Evolutionary conservation across 1,140 invertebrate species (phyloP).

Genomic region (Drosophila setifemur): DNA sequence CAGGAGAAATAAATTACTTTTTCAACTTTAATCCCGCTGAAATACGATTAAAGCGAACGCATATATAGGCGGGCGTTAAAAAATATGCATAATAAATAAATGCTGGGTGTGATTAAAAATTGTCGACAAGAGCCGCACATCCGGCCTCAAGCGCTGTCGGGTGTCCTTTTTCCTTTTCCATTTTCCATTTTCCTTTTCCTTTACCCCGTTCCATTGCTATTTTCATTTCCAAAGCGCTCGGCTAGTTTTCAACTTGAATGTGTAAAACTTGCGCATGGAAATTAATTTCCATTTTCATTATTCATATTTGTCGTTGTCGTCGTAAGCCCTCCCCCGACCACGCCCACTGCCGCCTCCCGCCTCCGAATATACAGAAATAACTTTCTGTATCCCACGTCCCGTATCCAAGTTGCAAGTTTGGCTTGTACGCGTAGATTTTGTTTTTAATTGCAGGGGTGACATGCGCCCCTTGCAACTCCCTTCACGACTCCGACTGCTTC

Average conservation of each 20-base stretch:
- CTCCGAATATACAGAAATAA: slow-evolving; percentile 21
- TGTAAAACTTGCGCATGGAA: slow-evolving; percentile 59
- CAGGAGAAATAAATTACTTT: slow-evolving; percentile 43
- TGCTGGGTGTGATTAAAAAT: slow-evolving; percentile 58
- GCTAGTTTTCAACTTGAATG: slow-evolving; percentile 53
- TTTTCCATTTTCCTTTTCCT: not conserved
- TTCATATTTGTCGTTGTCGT: slow-evolving; percentile 55
- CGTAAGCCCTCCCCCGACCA: not conserved
- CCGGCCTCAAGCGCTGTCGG: slow-evolving; percentile 17
- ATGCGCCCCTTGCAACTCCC: slow-evolving; percentile 10
- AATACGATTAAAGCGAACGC: slow-evolving; percentile 31
- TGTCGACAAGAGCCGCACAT: slow-evolving; percentile 37
- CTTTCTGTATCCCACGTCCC: slow-evolving; percentile 37
- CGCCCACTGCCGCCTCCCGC: not conserved
- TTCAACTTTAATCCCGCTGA: slow-evolving; percentile 32
- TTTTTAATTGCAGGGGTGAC: slow-evolving; percentile 62
- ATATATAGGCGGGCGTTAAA: slow-evolving; percentile 33
- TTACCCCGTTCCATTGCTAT: too few species aligned
- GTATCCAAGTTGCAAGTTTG: slow-evolving; percentile 36
- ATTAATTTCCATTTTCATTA: slow-evolving; percentile 74
- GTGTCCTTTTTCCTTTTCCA: not conserved
- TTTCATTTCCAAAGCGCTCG: not conserved
- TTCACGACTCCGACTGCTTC: slow-evolving; percentile 2
- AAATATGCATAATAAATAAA: slow-evolving; percentile 64
- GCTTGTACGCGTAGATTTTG: slow-evolving; percentile 46